Conservation (phyloP, 2,797 vertebrate genomes). For the Chaetodon trifasciatus region DNA sequence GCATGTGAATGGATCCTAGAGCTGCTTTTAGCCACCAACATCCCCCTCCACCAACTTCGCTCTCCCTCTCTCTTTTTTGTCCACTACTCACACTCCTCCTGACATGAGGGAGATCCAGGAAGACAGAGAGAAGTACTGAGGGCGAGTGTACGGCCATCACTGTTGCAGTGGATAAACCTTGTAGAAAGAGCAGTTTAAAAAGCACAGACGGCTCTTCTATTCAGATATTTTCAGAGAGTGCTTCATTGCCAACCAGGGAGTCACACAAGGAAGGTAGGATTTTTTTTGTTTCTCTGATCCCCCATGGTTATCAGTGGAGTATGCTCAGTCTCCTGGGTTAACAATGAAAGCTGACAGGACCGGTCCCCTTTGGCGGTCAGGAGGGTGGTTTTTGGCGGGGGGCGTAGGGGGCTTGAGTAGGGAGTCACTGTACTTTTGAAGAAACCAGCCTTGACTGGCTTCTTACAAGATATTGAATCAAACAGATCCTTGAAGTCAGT, state of each 20-base stretch:
- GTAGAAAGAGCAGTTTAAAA: conserved; percentile 25
- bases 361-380: conserved; percentile 68
- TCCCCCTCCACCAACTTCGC: conserved; percentile 35
- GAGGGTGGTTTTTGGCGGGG: conserved; percentile 51
- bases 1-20: conserved; percentile 86
- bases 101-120: conserved; percentile 51
- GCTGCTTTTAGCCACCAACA: conserved; percentile 75
- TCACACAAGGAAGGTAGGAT: conserved; percentile 81
- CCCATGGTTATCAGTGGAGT: conserved; percentile 43
- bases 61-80: conserved; percentile 17
- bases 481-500: conserved; percentile 3
- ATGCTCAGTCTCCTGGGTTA: conserved; percentile 59
- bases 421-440: background rate
- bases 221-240: background rate
- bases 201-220: conserved; percentile 8
- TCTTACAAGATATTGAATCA: conserved; percentile 40
- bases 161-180: conserved; percentile 26
- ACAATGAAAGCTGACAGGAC: conserved; percentile 80
- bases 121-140: conserved; percentile 33
- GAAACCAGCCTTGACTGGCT: conserved; percentile 24
- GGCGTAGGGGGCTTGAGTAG: conserved; percentile 1
- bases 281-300: conserved; percentile 41
- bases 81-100: conserved; percentile 42
- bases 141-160: conserved; percentile 39
- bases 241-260: background rate